A percentile compares a stretch with the other conserved stretches of the same genome.
Conservation (phyloP, 2,888 invertebrate genomes). For the Dryobotodes eremita region DNA sequence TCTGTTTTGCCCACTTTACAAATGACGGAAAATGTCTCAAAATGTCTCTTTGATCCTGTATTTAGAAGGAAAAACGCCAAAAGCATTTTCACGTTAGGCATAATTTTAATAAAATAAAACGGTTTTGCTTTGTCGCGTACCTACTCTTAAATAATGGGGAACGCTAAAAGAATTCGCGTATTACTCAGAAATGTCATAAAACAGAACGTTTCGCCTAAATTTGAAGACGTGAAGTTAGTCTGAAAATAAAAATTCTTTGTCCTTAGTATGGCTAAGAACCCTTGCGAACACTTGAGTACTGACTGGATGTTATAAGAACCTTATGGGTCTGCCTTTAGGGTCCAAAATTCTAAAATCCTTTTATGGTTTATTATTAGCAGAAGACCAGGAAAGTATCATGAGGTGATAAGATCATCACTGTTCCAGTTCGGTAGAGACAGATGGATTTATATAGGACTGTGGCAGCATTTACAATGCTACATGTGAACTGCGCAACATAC, state of each 20-base stretch:
- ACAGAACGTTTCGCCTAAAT: slow-evolving; percentile 37
- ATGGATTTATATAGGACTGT: no score
- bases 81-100: slow-evolving; percentile 45
- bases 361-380: neutral
- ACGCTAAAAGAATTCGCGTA: slow-evolving; percentile 57
- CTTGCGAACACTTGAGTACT: neutral
- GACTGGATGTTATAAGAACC: neutral
- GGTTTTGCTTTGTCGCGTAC: slow-evolving; percentile 5
- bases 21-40: neutral
- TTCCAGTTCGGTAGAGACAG: neutral
- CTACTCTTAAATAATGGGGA: slow-evolving; percentile 42
- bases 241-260: slow-evolving; percentile 36
- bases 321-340: neutral
- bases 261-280: slow-evolving; percentile 3
- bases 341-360: neutral
- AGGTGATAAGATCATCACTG: neutral
- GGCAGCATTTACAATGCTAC: no score
- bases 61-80: slow-evolving; percentile 15
- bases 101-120: slow-evolving; percentile 55
- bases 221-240: slow-evolving; percentile 28
- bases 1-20: neutral
- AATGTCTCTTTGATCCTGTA: neutral
- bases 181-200: slow-evolving; percentile 58
- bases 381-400: neutral
- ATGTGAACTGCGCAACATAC: no score